A percentile compares a stretch with the other conserved stretches of the same genome.
These are phyloP conservation scores for Cryptoprocta ferox DNA, from an alignment of 2,797 vertebrate genomes.

Conservation along the genomic window DNA sequence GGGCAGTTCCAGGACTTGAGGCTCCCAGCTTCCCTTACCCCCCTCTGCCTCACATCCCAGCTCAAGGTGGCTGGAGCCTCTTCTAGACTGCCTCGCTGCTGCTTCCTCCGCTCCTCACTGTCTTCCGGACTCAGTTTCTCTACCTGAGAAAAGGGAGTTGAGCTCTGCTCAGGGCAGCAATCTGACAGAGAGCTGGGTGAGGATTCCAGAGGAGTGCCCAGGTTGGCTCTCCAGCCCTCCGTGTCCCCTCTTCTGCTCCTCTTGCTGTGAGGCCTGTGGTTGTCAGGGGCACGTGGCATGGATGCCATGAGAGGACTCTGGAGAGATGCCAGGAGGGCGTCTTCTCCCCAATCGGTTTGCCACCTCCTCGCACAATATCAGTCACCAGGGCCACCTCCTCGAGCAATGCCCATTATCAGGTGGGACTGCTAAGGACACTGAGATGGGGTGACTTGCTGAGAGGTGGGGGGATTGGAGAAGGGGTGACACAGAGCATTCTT, in stretches of 20 bases:
- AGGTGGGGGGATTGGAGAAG: background rate
- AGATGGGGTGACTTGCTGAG: background rate
- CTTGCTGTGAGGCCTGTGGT: background rate
- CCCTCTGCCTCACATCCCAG: background rate
- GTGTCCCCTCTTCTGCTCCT: background rate
- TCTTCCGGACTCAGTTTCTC: background rate
- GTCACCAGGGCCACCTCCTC: background rate
- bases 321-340: background rate
- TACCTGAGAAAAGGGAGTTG: background rate
- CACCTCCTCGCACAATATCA: too few relatives aligned
- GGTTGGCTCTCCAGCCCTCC: background rate
- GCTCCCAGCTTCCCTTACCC: background rate
- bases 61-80: background rate
- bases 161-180: background rate
- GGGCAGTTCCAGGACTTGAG: background rate
- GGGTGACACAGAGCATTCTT: background rate
- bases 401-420: background rate
- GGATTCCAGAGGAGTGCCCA: background rate
- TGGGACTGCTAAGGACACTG: background rate
- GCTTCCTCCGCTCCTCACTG: background rate
- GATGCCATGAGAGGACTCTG: background rate
- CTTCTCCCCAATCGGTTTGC: background rate
- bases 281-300: fast-evolving
- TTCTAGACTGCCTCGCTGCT: background rate
- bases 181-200: background rate